Evolutionary conservation across 1,140 invertebrate species (phyloP).

Genomic region (Temnothorax longispinosus): DNA sequence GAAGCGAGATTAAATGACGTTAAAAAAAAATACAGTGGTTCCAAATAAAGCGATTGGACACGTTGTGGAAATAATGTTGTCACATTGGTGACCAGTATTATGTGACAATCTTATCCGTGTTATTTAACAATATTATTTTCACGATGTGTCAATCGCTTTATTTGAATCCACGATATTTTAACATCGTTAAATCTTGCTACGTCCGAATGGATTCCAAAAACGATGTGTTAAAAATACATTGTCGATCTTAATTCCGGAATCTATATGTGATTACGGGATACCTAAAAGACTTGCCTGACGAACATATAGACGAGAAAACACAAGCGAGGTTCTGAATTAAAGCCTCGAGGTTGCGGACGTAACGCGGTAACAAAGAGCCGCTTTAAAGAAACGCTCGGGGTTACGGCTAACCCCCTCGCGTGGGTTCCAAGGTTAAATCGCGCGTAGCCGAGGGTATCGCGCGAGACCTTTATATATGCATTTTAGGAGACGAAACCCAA

Average conservation of each 20-base stretch:
- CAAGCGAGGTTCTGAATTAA: neutral
- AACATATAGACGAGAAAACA: neutral
- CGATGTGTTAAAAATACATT: neutral
- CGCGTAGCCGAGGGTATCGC: conserved; percentile 15
- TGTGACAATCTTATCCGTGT: too few relatives aligned
- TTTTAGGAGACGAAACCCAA: conserved; percentile 51
- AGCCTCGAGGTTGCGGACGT: neutral
- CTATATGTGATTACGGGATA: neutral
- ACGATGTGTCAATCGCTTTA: neutral
- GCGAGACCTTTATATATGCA: conserved; percentile 37
- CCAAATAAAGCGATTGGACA: too few relatives aligned
- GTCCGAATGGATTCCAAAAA: neutral
- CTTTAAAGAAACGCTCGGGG: neutral
- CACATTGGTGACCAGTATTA: too few relatives aligned
- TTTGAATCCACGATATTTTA: neutral
- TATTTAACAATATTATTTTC: neutral
- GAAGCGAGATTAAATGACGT: too few relatives aligned
- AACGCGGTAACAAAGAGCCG: neutral
- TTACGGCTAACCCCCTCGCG: conserved; percentile 30
- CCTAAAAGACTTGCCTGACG: neutral
- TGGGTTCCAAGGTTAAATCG: conserved; percentile 29
- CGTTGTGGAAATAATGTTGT: too few relatives aligned
- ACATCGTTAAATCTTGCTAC: neutral
- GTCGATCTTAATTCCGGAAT: neutral
- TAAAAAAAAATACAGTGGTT: too few relatives aligned